Percentiles rank a stretch among this genome's conserved stretches.
Conservation (phyloP, 92 coral and sea anemone genomes). For the Nematostella vectensis region DNA sequence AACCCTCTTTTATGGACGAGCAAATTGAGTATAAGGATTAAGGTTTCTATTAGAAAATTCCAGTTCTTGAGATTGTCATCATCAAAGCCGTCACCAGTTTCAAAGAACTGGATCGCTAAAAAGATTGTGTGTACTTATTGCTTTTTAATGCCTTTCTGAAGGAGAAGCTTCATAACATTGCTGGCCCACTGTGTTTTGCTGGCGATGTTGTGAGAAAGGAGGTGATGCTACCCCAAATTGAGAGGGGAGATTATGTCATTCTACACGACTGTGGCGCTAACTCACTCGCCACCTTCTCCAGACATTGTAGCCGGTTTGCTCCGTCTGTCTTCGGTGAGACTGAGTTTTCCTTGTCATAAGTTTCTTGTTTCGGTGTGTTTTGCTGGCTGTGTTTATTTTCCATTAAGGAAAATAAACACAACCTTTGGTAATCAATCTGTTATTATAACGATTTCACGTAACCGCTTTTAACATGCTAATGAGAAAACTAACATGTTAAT, state of each 20-base stretch:
- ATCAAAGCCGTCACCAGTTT: too few relatives aligned
- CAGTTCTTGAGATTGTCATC: too few relatives aligned
- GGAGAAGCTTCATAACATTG: conserved; percentile 63
- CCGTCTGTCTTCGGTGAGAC: conserved; percentile 72
- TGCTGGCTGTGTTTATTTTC: too few relatives aligned
- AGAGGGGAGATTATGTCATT: conserved; percentile 63
- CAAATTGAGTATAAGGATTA: too few relatives aligned
- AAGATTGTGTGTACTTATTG: too few relatives aligned
- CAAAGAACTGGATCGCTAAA: too few relatives aligned
- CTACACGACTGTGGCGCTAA: conserved; percentile 91
- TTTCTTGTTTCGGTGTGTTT: too few relatives aligned
- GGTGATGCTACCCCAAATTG: conserved; percentile 60
- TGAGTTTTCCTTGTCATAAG: neutral
- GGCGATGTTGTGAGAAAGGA: conserved; percentile 74
- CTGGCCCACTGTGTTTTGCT: conserved; percentile 89
- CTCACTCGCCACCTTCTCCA: conserved; percentile 53
- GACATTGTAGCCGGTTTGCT: conserved; percentile 83
- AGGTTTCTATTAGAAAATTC: too few relatives aligned
- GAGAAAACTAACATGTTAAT: too few relatives aligned
- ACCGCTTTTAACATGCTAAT: too few relatives aligned
- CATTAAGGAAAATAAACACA: neutral
- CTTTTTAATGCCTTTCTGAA: too few relatives aligned
- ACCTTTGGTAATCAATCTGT: neutral
- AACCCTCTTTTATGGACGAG: too few relatives aligned
- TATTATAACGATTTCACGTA: neutral